Evolutionary conservation across 2,888 invertebrate species (phyloP), one percentile per base, ranked within the genome.

Genomic region (Macrophya annulata): DNA sequence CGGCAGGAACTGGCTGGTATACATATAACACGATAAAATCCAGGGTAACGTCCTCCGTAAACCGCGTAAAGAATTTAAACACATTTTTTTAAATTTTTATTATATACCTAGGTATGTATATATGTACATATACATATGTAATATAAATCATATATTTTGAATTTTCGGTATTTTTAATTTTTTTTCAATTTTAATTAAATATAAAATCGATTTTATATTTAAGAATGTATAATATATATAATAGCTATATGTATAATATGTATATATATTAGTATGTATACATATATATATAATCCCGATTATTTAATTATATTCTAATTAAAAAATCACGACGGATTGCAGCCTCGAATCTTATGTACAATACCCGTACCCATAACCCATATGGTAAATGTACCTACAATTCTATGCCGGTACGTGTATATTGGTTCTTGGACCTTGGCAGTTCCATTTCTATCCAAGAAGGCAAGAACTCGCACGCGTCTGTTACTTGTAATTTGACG

Each of bases 351-450:
- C 55, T 40, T 77, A 77, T 17, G 43, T 37, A 17, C 25, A 0
- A 0, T 40, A 31, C 17, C 45, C 40, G 9, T 9, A 71, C n/a
- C 9, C 31, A 71, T 17, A 37, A 15, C 8, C 62, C 17, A 37
- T 71, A 25, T 43, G 72, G n/a, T 43, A 72, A 43, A 31, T 31
- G 21, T 55, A 77, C 77, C n/a, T n/a, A 17, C 21, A 21, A 31
- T 31, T 31, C 79, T 17, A 59, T 17, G 31, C 79, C 79, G 79
- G 55, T 62, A 79, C 59, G 62, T 62, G 79, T 25, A 55, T 51
- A 77, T 77, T 21, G 79, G 25, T 62, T 59, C 79, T 51, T 40
- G 79, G 79, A 79, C 79, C 79, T 79, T 79, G 79, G 79, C 37
- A 25, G 79, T 4, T 62, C 79, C 79, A 79, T 79, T 79, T 79